Base-by-base conservation (phyloP, 2,113 vertebrate genomes). In the Zosterops pallidus region DNA sequence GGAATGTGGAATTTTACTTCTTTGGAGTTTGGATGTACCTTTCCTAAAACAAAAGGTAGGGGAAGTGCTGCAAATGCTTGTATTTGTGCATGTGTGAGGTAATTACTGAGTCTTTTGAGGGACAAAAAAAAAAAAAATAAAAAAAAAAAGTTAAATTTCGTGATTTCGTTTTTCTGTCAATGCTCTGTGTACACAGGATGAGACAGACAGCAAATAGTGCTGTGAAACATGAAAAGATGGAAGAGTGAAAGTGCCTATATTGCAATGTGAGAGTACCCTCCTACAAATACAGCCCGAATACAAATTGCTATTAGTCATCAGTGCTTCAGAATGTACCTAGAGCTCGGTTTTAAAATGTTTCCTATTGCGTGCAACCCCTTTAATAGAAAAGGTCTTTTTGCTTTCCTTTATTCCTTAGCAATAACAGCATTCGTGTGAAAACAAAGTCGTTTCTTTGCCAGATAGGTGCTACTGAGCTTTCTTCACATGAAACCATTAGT, bases 141-240 rank as follows among this genome's bases (percentile, higher is more conserved):
- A 46, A 21, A 37, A 33, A 37, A 26, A 50, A 52, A 31, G 37
- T 39, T 39, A 39, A 39, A 39, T 39, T 39, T 39, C 39, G 39
- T 39, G 23, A 25, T 52, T 64, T 53, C 0, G 0, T 21, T 69
- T 75, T 92, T 65, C 37, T 86, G 0, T 52, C 52, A 33, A 0
- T 92, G 53, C 16, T 78, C 18, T 77, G 21, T 86, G 49, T 71
- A 33, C 25, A 10, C 31, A 37, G 22, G 55, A 56, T 63, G 72
- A 89, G 52, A 31, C 59, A 74, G 29, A 37, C 18, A 17, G 63
- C 50, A 80, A 84, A 55, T 42, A 63, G 41, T 72, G 69, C 33
- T n/a, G 53, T 86, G 52, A 62, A 64, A 80, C 6, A 1, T 18
- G 53, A 65, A 55, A 76, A 76, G 35, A 18, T 81, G 41, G 22